Conservation (phyloP, 2,113 vertebrate species). For the Setophaga coronata region DNA sequence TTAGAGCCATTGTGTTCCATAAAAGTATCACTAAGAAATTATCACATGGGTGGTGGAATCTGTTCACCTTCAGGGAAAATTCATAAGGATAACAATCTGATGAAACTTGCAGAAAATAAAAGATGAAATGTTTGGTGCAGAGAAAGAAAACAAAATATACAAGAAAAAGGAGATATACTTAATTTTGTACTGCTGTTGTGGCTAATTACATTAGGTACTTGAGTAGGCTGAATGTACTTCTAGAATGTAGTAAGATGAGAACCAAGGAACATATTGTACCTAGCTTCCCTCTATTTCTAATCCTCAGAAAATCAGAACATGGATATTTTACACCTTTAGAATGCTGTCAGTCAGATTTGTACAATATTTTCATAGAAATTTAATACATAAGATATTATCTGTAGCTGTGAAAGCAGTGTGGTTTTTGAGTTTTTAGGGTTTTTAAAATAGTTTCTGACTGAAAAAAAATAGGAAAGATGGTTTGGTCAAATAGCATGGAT, state of each 20-base stretch:
- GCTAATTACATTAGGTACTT: not conserved
- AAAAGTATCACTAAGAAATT: not conserved
- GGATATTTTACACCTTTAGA: not conserved
- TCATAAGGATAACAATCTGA: not conserved
- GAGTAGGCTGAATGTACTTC: not conserved
- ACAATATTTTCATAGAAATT: not conserved
- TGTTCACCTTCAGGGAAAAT: not conserved
- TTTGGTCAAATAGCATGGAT: not conserved
- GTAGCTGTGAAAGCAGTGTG: not conserved
- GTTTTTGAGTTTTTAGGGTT: rapidly evolving
- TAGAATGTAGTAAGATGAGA: not conserved
- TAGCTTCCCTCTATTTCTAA: not conserved
- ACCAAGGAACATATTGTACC: not conserved
- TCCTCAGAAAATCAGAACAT: not conserved
- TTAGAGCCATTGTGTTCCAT: not conserved
- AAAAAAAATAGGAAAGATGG: not conserved
- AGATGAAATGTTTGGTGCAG: not conserved
- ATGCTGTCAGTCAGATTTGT: not conserved
- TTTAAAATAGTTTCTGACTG: not conserved
- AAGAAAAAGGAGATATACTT: not conserved
- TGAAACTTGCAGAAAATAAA: not conserved
- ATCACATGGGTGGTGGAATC: not conserved
- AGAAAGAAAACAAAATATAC: not conserved
- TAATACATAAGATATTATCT: not conserved
- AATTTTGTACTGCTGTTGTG: not conserved